Percentiles rank a stretch among this genome's conserved stretches.
These are phyloP conservation scores for Spodoptera picta DNA, from an alignment of 2,888 invertebrate genomes.

Conservation along the genomic window DNA sequence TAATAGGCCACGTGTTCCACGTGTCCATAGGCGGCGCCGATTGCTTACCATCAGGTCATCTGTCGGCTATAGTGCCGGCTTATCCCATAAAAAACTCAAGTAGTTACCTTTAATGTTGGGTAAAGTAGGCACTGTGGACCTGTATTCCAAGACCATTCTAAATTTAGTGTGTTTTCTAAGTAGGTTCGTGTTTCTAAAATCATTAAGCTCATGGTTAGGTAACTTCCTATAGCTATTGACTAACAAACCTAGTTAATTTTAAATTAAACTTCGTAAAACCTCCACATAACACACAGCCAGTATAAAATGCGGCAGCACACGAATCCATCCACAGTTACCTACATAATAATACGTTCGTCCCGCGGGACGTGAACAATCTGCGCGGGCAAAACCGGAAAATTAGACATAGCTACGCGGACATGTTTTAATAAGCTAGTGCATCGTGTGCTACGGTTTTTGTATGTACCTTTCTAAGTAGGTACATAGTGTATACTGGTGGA, in stretches of 20 bases:
- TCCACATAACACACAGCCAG: slow-evolving; percentile 3
- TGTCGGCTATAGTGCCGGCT: too few species aligned
- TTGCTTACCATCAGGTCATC: too few species aligned
- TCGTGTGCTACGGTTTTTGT: slow-evolving; percentile 48
- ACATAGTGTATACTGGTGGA: slow-evolving; percentile 3
- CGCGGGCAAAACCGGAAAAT: slow-evolving; percentile 86
- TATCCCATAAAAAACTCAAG: too few species aligned
- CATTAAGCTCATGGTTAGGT: too few species aligned
- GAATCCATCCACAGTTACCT: slow-evolving; percentile 42
- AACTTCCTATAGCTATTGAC: background rate
- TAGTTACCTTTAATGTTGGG: too few species aligned
- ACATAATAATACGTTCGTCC: slow-evolving; percentile 55
- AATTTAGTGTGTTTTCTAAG: too few species aligned
- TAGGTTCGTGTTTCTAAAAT: too few species aligned
- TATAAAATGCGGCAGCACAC: slow-evolving; percentile 31
- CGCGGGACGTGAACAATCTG: slow-evolving; percentile 76
- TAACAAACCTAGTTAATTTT: background rate
- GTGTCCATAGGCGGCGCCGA: too few species aligned
- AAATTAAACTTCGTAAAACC: background rate
- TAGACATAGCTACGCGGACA: slow-evolving; percentile 77
- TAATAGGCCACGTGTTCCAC: too few species aligned
- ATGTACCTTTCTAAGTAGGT: slow-evolving; percentile 33
- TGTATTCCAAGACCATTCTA: too few species aligned
- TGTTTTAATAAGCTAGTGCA: slow-evolving; percentile 71
- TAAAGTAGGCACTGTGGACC: too few species aligned